Evolutionary conservation across 1,140 invertebrate species (phyloP), one percentile per base, ranked within the genome.

Genomic region (Grapholita molesta): DNA sequence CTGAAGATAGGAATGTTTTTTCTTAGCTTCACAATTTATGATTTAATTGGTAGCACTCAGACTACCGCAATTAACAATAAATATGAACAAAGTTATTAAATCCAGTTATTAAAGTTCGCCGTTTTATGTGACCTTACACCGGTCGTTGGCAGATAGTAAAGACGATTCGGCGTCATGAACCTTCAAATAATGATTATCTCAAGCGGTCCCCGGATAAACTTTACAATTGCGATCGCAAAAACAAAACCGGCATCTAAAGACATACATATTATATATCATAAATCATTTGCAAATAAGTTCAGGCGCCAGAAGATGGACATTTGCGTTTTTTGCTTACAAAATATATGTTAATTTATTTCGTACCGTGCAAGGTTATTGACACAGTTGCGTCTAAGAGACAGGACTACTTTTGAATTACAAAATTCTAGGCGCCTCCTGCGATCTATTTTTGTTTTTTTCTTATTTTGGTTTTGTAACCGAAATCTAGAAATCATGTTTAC

Each of bases 331-430:
- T 75, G 70, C 72, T 61, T 64, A 73, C 68, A 79, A 75, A 61
- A 84, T 80, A 73, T 85, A 85, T 88, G 84, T 72, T 82, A 86
- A 88, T 86, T 68, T 83, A 82, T 82, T 82, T 83, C 75, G 68
- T 80, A 72, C 72, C 66, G 65, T 76, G 80, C 86, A 88, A 90
- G 85, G 86, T 89, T 87, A 87, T 85, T 87, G 82, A 85, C 85
- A 87, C 76, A 88, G 73, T 85, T 86, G 76, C 71, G 67, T 78
- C 72, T 75, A 79, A 83, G 76, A 80, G 76, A 79, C 72, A 77
- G 76, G 75, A 84, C 79, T 73, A 74, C 74, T 84, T 79, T 81
- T 75, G 72, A 81, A 81, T 88, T 88, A 78, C 84, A 76, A 85
- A 86, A 88, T 76, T 78, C 78, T 76, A 67, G 76, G 42, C 75